Evolutionary conservation across 2,797 vertebrate species (phyloP), one percentile per base, ranked within the genome.

Genomic region (Tapera naevia): DNA sequence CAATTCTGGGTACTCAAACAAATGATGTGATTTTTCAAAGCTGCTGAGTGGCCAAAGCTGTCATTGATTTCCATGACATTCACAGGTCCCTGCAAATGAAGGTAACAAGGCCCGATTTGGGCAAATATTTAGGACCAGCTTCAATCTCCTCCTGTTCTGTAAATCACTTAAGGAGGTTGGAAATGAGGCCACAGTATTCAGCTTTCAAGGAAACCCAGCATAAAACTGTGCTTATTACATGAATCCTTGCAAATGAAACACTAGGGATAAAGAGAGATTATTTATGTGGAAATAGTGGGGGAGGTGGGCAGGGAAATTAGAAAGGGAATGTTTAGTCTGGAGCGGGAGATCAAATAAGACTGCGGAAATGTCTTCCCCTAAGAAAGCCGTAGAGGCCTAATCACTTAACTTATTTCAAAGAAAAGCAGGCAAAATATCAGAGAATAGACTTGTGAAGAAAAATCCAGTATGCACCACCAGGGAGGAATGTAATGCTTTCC

Each of bases 321-420:
- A 85, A 92, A 94, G 22, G 33, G 39, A 91, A 82, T 84, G 74
- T 90, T 95, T 96, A 94, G 92, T 81, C 76, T 91, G 85, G 78
- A 90, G 61, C 1, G 7, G 41, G 37, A 96, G 91, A 96, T 92
- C 94, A 95, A 93, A 94, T 85, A 71, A 87, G 88, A 86, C 67
- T 1, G 0, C 48, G 73, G 82, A 73, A 93, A 57, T 64, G 27
- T 79, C 76, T 79, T 89, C 70, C 73, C 15, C 4, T 46, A 50
- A 88, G 83, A 88, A 94, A 94, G 78, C 93, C 48, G 2, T 2
- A 70, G 88, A 91, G 91, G 76, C 89, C 60, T 91, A 74, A 94
- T 85, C 91, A 88, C 30, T 96, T 95, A 93, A 81, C 60, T 81
- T 39, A 35, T 82, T 95, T 94, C 91, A 91, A 94, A 96, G 89